Base-by-base conservation (phyloP, 1,140 invertebrate species). In the Aphidius ervi region DNA sequence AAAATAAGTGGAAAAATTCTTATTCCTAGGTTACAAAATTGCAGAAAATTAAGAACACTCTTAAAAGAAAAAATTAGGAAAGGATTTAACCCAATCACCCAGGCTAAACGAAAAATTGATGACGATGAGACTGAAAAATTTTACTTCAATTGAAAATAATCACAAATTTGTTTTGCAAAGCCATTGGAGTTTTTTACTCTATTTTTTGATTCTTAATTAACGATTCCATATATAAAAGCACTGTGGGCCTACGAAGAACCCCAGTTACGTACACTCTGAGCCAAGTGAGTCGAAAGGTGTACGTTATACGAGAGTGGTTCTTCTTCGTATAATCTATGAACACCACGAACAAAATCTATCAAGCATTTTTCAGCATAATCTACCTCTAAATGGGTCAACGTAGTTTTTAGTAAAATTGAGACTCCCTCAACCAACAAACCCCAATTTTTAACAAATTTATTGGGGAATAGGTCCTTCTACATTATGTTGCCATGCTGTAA, bases 261-360 rank as follows among this genome's bases (percentile, higher is more conserved):
- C 64, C 65, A 67, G 46, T 67, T 46, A 10, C 9, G 37, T 20
- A 67, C 66, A 6, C 57, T 61, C n/a, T 64, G 9, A 0, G 57
- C 9, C 16, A 67, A 45, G 48, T 67, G 66, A 42, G 61, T 48
- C 0, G 68, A 47, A 0, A 65, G 45, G 61, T 71, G 68, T 16
- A 62, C 60, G 50, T 71, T 70, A 46, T 65, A 70, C 5, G 58
- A 63, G 43, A 66, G 49, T 5, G 66, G 9, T 10, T 56, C 42
- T n/a, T 9, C 46, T 4, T 58, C 59, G 59, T 70, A 71, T 8
- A 68, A 59, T 39, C 8, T 23, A 31, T 59, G 20, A 31, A 64
- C 58, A 16, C 61, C 45, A 52, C 56, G 42, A 43, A 72, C 66
- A 57, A 70, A 69, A 43, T 63, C n/a, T 5, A 65, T 23, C 16